A percentile compares a stretch with the other conserved stretches of the same genome.
Conservation (phyloP, 2,797 vertebrate genomes). For the Clangula hyemalis region DNA sequence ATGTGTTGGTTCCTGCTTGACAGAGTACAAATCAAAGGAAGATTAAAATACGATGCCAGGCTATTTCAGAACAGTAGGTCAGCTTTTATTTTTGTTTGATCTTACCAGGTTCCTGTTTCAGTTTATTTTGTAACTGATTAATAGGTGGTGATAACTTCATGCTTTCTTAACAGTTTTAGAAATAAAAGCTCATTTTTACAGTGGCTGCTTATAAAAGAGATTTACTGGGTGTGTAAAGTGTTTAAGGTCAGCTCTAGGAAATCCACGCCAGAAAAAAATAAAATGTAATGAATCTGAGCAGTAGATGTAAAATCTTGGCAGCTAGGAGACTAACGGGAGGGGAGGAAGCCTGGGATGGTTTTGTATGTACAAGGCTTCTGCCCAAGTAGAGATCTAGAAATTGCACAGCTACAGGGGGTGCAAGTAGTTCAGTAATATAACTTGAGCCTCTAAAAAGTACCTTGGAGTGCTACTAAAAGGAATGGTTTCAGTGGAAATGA, state of each 20-base stretch:
- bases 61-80: not conserved
- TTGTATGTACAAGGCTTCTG: not conserved
- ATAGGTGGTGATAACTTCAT: not conserved
- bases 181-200: slow-evolving; percentile 8
- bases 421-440: not conserved
- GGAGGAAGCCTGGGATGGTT: not conserved
- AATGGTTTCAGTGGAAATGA: not conserved
- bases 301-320: not conserved
- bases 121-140: slow-evolving; percentile 22
- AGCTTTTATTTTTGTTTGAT: slow-evolving; percentile 29
- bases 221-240: not conserved
- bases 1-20: not conserved
- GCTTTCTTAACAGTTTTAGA: not conserved
- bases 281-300: not conserved
- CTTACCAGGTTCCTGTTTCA: not conserved
- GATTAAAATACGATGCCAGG: not conserved
- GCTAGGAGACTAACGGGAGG: not conserved
- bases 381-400: not conserved
- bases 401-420: not conserved
- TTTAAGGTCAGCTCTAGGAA: slow-evolving; percentile 13
- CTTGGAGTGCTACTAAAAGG: not conserved
- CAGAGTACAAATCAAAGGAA: not conserved
- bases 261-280: not conserved
- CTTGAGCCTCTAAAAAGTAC: not conserved
- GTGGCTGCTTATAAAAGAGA: not conserved